Evolutionary conservation across 2,797 vertebrate genomes (phyloP).

Genomic region (Hoplostethus atlanticus): DNA sequence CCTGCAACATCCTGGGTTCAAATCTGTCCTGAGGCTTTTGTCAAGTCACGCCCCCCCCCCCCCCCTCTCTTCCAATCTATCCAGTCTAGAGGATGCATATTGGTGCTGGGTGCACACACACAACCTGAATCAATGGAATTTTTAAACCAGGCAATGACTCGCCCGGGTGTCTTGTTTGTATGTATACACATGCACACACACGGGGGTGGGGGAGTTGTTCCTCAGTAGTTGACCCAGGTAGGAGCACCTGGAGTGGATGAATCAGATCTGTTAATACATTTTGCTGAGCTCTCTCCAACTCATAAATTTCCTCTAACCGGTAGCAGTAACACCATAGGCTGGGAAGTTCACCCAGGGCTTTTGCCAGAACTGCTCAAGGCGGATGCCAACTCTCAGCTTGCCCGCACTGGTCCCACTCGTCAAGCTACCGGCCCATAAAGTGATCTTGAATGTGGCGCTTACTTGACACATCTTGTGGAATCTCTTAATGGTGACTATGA

Average conservation of each 20-base stretch:
- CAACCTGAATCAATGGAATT: no score
- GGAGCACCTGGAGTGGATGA: slow-evolving; percentile 52
- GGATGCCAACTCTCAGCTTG: slow-evolving; percentile 62
- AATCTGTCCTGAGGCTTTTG: not conserved
- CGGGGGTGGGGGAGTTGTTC: not conserved
- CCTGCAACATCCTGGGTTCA: no score
- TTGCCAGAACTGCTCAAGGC: slow-evolving; percentile 36
- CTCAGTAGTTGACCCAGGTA: slow-evolving; percentile 33
- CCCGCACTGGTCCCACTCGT: slow-evolving; percentile 48
- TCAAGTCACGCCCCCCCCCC: not conserved
- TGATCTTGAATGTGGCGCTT: slow-evolving; percentile 36
- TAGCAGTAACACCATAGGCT: slow-evolving; percentile 43
- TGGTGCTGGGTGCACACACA: no score
- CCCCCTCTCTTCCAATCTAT: no score
- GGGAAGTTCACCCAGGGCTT: slow-evolving; percentile 20
- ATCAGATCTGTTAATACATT: slow-evolving; percentile 60
- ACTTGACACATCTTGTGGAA: slow-evolving; percentile 46
- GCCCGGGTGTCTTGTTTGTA: not conserved
- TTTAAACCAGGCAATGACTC: no score
- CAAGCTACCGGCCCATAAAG: slow-evolving; percentile 33
- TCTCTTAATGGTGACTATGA: slow-evolving; percentile 32
- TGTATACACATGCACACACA: not conserved
- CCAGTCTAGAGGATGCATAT: no score
- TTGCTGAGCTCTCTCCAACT: slow-evolving; percentile 46
- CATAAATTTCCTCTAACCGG: slow-evolving; percentile 57